Evolutionary conservation across 1,140 invertebrate species (phyloP).

Genomic region (Papilio machaon): DNA sequence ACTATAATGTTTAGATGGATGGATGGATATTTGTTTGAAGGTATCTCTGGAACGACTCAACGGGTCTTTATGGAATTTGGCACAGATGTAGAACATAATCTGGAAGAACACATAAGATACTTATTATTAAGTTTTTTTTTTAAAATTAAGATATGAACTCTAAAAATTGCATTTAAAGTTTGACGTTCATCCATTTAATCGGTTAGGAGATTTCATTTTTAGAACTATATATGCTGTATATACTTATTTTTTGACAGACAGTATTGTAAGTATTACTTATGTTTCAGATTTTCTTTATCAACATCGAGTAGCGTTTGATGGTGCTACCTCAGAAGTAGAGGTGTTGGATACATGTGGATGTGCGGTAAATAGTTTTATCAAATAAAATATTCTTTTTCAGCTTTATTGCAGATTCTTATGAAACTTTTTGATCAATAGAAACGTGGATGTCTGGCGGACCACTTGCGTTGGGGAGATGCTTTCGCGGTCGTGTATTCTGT

Average conservation of each 20-base stretch:
- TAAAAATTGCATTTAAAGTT: no score
- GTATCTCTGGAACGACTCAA: no score
- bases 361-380: constrained; percentile 84
- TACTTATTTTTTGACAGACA: background rate
- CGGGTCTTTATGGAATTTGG: no score
- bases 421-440: constrained; percentile 64
- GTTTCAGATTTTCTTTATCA: constrained; percentile 90
- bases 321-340: constrained; percentile 89
- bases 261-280: constrained; percentile 41
- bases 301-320: constrained; percentile 89
- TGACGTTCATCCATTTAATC: background rate
- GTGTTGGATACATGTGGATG: constrained; percentile 90
- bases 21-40: no score
- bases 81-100: no score
- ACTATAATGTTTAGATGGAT: no score
- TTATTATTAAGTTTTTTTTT: no score
- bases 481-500: constrained; percentile 94
- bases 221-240: no score
- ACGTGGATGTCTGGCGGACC: constrained; percentile 87
- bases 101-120: no score
- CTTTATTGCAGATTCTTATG: constrained; percentile 3
- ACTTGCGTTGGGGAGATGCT: constrained; percentile 91
- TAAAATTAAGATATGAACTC: no score
- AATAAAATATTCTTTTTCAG: constrained; percentile 34
- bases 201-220: background rate